Conservation (phyloP, 2,113 vertebrate species). For the Morone saxatilis region DNA sequence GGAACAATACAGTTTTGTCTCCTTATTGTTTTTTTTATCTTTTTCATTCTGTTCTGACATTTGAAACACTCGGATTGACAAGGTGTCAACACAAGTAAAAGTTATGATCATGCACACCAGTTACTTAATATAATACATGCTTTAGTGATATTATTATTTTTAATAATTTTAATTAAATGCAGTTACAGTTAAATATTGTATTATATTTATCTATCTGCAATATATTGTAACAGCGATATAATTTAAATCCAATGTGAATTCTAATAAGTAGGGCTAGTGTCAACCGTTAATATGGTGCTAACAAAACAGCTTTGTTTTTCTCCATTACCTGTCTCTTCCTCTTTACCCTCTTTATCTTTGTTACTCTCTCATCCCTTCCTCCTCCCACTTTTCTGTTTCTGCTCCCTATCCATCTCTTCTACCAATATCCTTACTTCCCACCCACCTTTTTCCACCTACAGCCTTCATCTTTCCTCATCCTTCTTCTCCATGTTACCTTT, state of each 20-base stretch:
- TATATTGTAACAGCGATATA: too few relatives aligned
- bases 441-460: slow-evolving; percentile 19
- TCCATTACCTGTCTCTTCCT: neutral
- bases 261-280: neutral
- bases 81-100: neutral
- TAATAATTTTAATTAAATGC: neutral
- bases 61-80: neutral
- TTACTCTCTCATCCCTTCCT: slow-evolving; percentile 25
- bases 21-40: slow-evolving; percentile 21
- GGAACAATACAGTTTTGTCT: slow-evolving; percentile 32
- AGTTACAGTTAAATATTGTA: neutral
- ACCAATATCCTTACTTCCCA: neutral
- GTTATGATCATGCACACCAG: neutral
- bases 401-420: slow-evolving; percentile 39
- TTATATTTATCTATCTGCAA: too few relatives aligned
- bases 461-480: slow-evolving; percentile 5
- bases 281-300: neutral
- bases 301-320: slow-evolving; percentile 7
- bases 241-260: too few relatives aligned
- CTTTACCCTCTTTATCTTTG: slow-evolving; percentile 28
- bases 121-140: neutral
- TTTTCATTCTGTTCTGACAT: neutral
- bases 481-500: slow-evolving; percentile 1
- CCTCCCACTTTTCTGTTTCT: slow-evolving; percentile 30
- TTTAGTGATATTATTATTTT: neutral